Evolutionary conservation across 2,888 invertebrate genomes (phyloP).

Genomic region (Eupeodes latifasciatus): DNA sequence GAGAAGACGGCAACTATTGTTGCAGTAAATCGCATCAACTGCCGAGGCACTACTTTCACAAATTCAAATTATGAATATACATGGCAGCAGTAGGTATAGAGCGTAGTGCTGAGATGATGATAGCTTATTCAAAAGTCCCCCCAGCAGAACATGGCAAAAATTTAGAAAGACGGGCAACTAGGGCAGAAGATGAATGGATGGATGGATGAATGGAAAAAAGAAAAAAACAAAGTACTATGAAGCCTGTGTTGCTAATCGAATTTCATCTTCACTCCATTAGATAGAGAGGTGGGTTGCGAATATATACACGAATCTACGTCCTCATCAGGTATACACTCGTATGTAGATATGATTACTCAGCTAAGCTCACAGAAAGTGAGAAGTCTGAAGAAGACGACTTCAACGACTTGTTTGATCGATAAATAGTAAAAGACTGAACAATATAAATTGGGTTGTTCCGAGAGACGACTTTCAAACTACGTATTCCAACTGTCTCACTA

Average conservation of each 20-base stretch:
- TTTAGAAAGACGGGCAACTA: slow-evolving; percentile 24
- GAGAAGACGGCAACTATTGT: slow-evolving; percentile 59
- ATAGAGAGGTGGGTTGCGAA: slow-evolving; percentile 21
- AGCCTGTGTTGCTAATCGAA: slow-evolving; percentile 65
- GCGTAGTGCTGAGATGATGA: slow-evolving; percentile 33
- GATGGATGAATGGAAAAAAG: background rate
- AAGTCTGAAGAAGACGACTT: slow-evolving; percentile 10
- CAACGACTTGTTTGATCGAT: slow-evolving; percentile 74
- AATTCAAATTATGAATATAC: slow-evolving; percentile 70
- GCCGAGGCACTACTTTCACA: slow-evolving; percentile 72
- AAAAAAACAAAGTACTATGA: slow-evolving; percentile 26
- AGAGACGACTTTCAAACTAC: slow-evolving; percentile 62
- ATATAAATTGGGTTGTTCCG: slow-evolving; percentile 69
- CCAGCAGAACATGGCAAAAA: slow-evolving; percentile 32
- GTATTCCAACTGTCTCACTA: slow-evolving; percentile 22
- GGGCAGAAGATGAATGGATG: slow-evolving; percentile 23
- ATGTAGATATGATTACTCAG: slow-evolving; percentile 34
- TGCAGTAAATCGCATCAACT: slow-evolving; percentile 73
- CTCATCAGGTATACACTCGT: no score
- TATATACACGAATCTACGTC: background rate
- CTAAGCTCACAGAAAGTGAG: slow-evolving; percentile 54
- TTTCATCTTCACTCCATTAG: slow-evolving; percentile 72
- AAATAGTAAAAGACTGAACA: slow-evolving; percentile 70
- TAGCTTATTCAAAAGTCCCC: background rate
- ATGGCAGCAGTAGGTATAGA: slow-evolving; percentile 9